Percentiles rank a stretch among this genome's conserved stretches.
Conservation (phyloP, 2,113 vertebrate species). For the Collichthys lucidus region DNA sequence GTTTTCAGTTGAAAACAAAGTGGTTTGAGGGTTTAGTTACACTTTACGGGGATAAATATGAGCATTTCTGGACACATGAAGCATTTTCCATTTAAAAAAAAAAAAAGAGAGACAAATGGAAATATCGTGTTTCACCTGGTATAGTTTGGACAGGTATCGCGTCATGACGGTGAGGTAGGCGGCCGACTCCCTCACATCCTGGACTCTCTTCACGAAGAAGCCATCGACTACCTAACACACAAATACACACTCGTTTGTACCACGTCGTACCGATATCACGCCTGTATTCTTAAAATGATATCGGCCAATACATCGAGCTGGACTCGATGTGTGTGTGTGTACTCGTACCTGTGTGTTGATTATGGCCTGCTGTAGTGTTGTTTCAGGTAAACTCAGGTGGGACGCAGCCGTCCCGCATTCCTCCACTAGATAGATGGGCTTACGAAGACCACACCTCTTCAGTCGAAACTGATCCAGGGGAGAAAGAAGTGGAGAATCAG, state of each 20-base stretch:
- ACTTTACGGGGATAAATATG: no score
- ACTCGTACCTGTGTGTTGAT: slow-evolving; percentile 89
- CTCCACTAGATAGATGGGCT: slow-evolving; percentile 90
- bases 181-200: slow-evolving; percentile 88
- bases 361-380: slow-evolving; percentile 90
- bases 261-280: not conserved
- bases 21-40: no score
- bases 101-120: not conserved
- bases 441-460: slow-evolving; percentile 88
- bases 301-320: not conserved
- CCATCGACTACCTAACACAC: slow-evolving; percentile 88
- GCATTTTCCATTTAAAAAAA: no score
- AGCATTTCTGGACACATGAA: no score
- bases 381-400: slow-evolving; percentile 89
- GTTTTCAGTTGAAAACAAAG: no score
- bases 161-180: slow-evolving; percentile 93
- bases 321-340: not conserved
- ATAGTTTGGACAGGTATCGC: slow-evolving; percentile 84
- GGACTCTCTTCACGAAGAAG: slow-evolving; percentile 91
- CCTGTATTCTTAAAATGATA: not conserved
- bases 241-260: not conserved
- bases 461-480: slow-evolving; percentile 82
- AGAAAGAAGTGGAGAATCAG: no score
- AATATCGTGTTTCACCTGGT: slow-evolving; percentile 78
- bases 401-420: slow-evolving; percentile 80